Evolutionary conservation across 1,140 invertebrate genomes (phyloP).

Genomic region (Bombus balteatus): DNA sequence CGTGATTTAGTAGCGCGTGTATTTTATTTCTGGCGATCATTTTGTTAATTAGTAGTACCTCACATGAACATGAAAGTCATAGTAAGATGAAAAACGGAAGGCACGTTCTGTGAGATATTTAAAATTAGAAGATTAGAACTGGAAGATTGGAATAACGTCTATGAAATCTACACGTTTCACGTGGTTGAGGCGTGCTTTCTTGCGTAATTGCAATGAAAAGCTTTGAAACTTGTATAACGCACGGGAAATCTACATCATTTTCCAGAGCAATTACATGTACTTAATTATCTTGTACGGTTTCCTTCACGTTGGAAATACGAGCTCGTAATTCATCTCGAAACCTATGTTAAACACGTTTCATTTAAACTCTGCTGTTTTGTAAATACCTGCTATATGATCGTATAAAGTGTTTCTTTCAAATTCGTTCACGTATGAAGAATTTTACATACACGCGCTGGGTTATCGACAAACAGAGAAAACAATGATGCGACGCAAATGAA

Average conservation of each 20-base stretch:
- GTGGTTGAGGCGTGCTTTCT: too few relatives aligned
- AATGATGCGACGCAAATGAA: too few relatives aligned
- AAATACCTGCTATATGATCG: background rate
- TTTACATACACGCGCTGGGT: background rate
- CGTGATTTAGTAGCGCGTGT: too few relatives aligned
- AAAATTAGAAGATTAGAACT: background rate
- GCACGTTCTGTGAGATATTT: background rate
- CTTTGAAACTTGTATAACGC: background rate
- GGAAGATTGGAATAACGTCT: background rate
- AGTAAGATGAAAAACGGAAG: too few relatives aligned
- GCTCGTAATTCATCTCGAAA: background rate
- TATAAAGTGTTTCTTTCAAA: background rate
- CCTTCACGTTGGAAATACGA: background rate
- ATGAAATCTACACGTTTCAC: background rate
- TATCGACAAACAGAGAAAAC: background rate
- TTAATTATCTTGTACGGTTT: too few relatives aligned
- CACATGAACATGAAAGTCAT: too few relatives aligned
- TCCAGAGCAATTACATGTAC: background rate
- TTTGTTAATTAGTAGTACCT: too few relatives aligned
- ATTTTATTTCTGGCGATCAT: too few relatives aligned
- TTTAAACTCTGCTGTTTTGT: background rate
- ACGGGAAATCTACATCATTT: too few relatives aligned
- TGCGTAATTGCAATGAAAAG: background rate
- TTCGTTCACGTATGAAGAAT: background rate
- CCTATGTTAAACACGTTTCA: background rate